These are phyloP conservation scores for Lota lota DNA, from an alignment of 2,113 vertebrate species.

Conservation along the genomic window DNA sequence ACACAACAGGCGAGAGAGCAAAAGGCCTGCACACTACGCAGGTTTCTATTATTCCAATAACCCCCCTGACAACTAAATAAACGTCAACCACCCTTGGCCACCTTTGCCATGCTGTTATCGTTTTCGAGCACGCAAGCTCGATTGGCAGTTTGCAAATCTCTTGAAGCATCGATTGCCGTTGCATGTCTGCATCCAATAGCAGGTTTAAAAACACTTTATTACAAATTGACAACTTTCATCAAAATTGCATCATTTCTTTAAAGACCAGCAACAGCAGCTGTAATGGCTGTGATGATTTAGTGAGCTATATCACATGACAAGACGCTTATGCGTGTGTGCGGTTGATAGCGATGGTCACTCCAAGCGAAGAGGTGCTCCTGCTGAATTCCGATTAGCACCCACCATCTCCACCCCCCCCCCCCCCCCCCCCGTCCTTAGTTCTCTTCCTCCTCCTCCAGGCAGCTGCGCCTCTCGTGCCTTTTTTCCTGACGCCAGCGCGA, in stretches of 20 bases:
- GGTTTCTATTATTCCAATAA: no score
- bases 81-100: no score
- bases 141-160: no score
- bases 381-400: slow-evolving; percentile 51
- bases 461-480: slow-evolving; percentile 68
- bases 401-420: slow-evolving; percentile 11
- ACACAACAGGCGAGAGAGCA: not conserved
- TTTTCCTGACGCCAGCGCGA: slow-evolving; percentile 57
- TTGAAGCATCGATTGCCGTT: no score
- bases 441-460: slow-evolving; percentile 36
- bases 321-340: slow-evolving; percentile 12
- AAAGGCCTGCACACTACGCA: no score
- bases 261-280: slow-evolving; percentile 6
- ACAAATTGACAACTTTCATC: not conserved
- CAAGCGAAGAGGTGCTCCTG: slow-evolving; percentile 39
- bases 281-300: slow-evolving; percentile 18
- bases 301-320: slow-evolving; percentile 22
- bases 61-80: no score
- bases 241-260: not conserved
- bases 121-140: no score
- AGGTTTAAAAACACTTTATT: no score
- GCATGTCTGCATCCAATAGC: no score
- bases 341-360: slow-evolving; percentile 53
- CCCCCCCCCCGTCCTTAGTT: not conserved
- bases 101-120: no score